A percentile compares a stretch with the other conserved stretches of the same genome.
These are phyloP conservation scores for Ctenopoma multispine DNA, from an alignment of 2,797 vertebrate genomes.

Conservation along the genomic window DNA sequence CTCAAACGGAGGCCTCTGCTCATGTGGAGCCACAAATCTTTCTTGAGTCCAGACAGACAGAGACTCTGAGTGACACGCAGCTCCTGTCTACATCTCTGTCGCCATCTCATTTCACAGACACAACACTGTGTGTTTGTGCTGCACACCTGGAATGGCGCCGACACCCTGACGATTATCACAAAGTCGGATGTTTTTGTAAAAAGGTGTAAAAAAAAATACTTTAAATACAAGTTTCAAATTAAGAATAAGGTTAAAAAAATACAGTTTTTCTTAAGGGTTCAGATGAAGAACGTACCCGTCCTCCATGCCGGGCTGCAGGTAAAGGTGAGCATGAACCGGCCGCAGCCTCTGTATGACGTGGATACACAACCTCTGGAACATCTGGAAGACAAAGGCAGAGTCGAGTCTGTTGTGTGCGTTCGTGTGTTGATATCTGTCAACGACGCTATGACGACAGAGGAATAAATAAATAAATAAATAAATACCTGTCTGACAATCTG, in stretches of 20 bases:
- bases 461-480: neutral
- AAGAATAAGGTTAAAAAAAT: too few species aligned
- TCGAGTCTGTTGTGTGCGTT: too few species aligned
- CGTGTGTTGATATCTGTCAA: too few species aligned
- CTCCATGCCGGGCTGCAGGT: constrained; percentile 98
- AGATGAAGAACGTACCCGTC: constrained; percentile 86
- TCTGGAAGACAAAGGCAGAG: constrained; percentile 78
- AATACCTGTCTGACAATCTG: constrained; percentile 98
- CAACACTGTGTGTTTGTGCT: constrained; percentile 15
- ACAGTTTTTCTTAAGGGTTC: neutral
- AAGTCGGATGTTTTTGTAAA: too few species aligned
- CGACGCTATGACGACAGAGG: neutral
- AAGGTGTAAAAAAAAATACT: neutral
- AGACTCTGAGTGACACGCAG: constrained; percentile 38
- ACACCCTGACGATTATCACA: too few species aligned
- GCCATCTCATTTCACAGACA: constrained; percentile 30
- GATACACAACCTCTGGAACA: constrained; percentile 99
- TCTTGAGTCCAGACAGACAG: constrained; percentile 9
- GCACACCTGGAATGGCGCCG: constrained; percentile 13
- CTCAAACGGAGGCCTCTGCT: too few species aligned
- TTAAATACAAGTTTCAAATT: too few species aligned
- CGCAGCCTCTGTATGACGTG: constrained; percentile 97
- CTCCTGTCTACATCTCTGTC: constrained; percentile 40
- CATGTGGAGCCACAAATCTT: constrained; percentile 44
- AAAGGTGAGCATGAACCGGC: constrained; percentile 97